Percentiles rank a stretch among this genome's conserved stretches.
phyloP scores from a whole-genome alignment of 1,140 invertebrate genomes.

The Lepidostoma basale region DNA sequence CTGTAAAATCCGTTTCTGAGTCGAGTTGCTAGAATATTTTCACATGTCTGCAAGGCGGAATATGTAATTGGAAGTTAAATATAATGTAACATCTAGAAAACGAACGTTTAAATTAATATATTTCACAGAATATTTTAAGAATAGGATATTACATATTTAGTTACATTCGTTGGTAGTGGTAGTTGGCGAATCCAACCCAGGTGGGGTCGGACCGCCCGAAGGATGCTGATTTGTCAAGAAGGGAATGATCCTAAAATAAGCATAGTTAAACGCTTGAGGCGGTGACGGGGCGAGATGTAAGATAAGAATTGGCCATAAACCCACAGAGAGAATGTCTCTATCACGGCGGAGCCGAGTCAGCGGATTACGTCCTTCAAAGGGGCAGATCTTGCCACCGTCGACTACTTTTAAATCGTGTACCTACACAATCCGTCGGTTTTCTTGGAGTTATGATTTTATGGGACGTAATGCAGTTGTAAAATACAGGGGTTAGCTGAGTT shows the following conservation, averaged over 20 bases:
- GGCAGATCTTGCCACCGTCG: slow-evolving; percentile 34
- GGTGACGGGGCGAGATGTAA: slow-evolving; percentile 35
- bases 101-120: too few species aligned
- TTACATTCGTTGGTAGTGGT: too few species aligned
- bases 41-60: too few species aligned
- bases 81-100: too few species aligned
- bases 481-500: too few species aligned
- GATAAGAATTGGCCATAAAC: slow-evolving; percentile 44
- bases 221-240: slow-evolving; percentile 25
- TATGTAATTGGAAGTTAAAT: too few species aligned
- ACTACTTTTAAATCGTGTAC: slow-evolving; percentile 43
- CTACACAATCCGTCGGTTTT: not conserved
- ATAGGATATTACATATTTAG: too few species aligned
- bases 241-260: slow-evolving; percentile 32
- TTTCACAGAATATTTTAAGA: too few species aligned
- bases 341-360: slow-evolving; percentile 40
- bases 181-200: too few species aligned
- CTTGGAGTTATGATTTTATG: not conserved
- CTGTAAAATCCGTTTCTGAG: too few species aligned
- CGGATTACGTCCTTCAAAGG: not conserved
- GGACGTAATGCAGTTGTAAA: not conserved
- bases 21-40: too few species aligned
- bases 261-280: slow-evolving; percentile 34
- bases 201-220: not conserved
- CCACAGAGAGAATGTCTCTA: slow-evolving; percentile 35